phyloP scores from a whole-genome alignment of 2,797 vertebrate genomes.

The Hoplostethus mediterraneus region DNA sequence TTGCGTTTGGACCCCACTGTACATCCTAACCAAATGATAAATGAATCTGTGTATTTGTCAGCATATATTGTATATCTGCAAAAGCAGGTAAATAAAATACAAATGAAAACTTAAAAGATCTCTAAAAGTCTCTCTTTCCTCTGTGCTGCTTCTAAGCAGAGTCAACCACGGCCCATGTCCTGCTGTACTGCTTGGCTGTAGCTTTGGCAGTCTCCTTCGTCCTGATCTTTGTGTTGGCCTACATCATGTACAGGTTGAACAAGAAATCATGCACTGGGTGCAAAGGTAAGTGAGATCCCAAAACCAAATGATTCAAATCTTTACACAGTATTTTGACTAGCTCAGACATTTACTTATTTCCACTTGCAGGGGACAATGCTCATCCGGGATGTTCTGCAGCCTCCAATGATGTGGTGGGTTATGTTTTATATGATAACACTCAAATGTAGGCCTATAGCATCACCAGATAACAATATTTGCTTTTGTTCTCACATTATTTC shows the following conservation, averaged over 20 bases:
- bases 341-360: neutral
- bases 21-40: neutral
- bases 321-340: fast-evolving
- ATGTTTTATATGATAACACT: neutral
- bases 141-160: neutral
- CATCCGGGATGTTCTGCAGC: slow-evolving; percentile 3
- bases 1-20: too few species aligned
- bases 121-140: neutral
- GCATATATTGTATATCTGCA: neutral
- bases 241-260: slow-evolving; percentile 36
- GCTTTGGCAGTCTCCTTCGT: slow-evolving; percentile 30
- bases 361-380: slow-evolving; percentile 34
- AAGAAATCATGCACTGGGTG: slow-evolving; percentile 4
- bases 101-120: neutral
- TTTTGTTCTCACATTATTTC: neutral
- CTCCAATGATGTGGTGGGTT: slow-evolving; percentile 24
- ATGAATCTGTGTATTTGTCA: neutral
- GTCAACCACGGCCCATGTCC: neutral
- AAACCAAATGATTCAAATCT: fast-evolving
- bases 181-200: slow-evolving; percentile 14
- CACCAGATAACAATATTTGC: neutral
- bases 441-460: neutral
- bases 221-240: slow-evolving; percentile 30
- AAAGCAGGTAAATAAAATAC: neutral
- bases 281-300: slow-evolving; percentile 41